Evolutionary conservation across 1,140 invertebrate genomes (phyloP).

Genomic region (Alviniconcha marisindica): DNA sequence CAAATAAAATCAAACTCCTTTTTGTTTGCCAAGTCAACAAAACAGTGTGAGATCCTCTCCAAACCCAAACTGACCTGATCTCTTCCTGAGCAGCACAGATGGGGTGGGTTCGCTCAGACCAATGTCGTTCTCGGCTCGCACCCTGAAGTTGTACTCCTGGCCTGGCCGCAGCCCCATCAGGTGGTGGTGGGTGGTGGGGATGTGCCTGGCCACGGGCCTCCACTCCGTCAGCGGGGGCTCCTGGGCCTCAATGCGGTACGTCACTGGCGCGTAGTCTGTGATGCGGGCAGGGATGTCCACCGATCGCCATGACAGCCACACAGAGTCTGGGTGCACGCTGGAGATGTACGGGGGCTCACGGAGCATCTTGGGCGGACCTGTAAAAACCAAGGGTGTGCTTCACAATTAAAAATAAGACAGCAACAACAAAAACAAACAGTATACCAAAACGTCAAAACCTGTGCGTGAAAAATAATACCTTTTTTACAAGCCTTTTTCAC

Average conservation of each 20-base stretch:
- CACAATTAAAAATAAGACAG: too few species aligned
- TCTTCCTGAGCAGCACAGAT: constrained; percentile 58
- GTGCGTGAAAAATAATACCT: too few species aligned
- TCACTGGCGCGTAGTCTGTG: constrained; percentile 68
- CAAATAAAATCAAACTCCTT: too few species aligned
- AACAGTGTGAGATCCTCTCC: too few species aligned
- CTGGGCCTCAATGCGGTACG: constrained; percentile 61
- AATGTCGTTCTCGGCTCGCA: constrained; percentile 91
- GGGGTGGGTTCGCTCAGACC: constrained; percentile 72
- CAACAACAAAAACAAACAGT: too few species aligned
- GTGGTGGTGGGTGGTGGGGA: constrained; percentile 64
- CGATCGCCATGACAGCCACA: constrained; percentile 67
- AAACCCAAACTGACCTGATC: constrained; percentile 56
- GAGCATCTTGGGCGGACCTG: constrained; percentile 69
- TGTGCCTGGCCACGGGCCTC: constrained; percentile 61
- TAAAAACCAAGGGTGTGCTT: too few species aligned
- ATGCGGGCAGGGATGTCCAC: constrained; percentile 67
- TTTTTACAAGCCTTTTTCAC: too few species aligned
- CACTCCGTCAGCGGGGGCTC: constrained; percentile 63
- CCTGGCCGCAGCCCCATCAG: constrained; percentile 65
- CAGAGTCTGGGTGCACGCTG: constrained; percentile 60
- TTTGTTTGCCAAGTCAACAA: too few species aligned
- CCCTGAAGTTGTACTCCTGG: constrained; percentile 67
- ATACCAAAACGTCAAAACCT: too few species aligned
- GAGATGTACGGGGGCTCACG: constrained; percentile 63